A percentile compares a stretch with the other conserved stretches of the same genome.
These are phyloP conservation scores for Anguilla anguilla DNA, from an alignment of 2,797 vertebrate species.

Conservation along the genomic window DNA sequence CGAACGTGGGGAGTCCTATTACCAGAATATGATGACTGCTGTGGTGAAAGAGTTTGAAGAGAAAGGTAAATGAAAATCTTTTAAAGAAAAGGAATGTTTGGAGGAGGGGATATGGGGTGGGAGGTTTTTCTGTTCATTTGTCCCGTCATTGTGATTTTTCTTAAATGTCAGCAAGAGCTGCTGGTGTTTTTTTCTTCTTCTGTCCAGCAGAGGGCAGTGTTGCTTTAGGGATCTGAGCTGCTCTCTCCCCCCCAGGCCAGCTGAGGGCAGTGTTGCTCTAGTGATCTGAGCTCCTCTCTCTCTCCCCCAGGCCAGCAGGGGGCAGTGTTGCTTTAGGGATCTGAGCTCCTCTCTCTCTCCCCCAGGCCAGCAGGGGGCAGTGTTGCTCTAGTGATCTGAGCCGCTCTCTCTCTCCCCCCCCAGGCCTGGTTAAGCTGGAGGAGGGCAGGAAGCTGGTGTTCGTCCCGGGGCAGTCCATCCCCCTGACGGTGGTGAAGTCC, in stretches of 20 bases:
- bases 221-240: no score
- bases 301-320: no score
- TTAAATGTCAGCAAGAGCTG: not conserved
- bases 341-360: no score
- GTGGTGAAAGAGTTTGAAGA: slow-evolving; percentile 88
- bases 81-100: not conserved
- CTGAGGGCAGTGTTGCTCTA: no score
- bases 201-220: no score
- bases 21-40: slow-evolving; percentile 85
- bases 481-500: slow-evolving; percentile 89
- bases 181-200: not conserved
- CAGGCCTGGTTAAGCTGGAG: slow-evolving; percentile 84
- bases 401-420: not conserved
- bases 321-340: no score
- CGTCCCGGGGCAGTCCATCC: slow-evolving; percentile 82
- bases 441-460: slow-evolving; percentile 92
- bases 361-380: no score
- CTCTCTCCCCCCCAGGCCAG: no score
- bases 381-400: no score
- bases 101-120: no score
- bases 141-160: not conserved
- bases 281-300: no score
- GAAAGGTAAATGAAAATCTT: slow-evolving; percentile 73
- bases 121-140: not conserved
- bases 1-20: slow-evolving; percentile 92